A percentile compares a stretch with the other conserved stretches of the same genome.
phyloP scores from a whole-genome alignment of 2,888 invertebrate species.

The Archaeoteleia sp. region DNA sequence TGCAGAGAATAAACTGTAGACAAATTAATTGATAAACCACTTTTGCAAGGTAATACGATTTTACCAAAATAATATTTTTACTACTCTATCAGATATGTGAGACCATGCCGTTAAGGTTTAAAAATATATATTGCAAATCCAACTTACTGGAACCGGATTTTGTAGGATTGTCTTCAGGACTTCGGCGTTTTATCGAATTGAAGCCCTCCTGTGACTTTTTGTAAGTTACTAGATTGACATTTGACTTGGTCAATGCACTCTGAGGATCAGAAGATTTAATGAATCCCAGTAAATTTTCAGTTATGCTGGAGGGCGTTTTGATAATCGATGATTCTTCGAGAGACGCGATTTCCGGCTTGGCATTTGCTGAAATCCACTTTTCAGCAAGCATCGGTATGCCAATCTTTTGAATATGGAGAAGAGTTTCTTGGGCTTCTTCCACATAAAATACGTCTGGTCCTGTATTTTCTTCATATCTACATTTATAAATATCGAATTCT shows the following conservation, averaged over 20 bases:
- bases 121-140: too few species aligned
- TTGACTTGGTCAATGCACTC: conserved; percentile 66
- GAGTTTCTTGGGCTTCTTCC: conserved; percentile 91
- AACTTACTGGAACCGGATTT: conserved; percentile 65
- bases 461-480: conserved; percentile 78
- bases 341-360: conserved; percentile 78
- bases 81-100: too few species aligned
- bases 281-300: conserved; percentile 72
- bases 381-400: conserved; percentile 84
- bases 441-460: conserved; percentile 90
- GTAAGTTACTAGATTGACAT: conserved; percentile 42
- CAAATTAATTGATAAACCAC: conserved; percentile 3
- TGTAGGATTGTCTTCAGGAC: conserved; percentile 76
- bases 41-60: neutral
- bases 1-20: conserved; percentile 68
- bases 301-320: conserved; percentile 68
- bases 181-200: conserved; percentile 79
- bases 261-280: conserved; percentile 71
- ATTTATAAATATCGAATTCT: conserved; percentile 36
- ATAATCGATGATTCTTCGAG: conserved; percentile 68
- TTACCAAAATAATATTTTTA: too few species aligned
- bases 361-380: conserved; percentile 82
- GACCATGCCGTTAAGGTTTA: too few species aligned
- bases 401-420: conserved; percentile 85
- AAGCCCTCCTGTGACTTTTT: conserved; percentile 75